Evolutionary conservation across 2,113 vertebrate genomes (phyloP).

Genomic region (Apistogramma diplotaenia): DNA sequence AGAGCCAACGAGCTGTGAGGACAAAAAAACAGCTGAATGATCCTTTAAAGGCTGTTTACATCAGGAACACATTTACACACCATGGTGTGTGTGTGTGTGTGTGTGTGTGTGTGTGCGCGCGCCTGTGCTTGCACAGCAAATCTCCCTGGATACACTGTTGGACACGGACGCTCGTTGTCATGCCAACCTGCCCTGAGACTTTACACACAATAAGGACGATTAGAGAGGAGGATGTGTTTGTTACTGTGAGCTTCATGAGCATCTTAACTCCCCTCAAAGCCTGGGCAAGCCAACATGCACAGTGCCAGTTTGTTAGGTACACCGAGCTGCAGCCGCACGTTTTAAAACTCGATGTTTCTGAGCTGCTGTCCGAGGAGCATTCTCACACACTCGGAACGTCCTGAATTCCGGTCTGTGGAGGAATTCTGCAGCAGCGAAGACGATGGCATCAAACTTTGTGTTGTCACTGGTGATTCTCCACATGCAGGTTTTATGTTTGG

Average conservation of each 20-base stretch:
- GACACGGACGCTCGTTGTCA: conserved; percentile 37
- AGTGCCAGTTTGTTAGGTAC: neutral
- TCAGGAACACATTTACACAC: neutral
- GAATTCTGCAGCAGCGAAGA: no score
- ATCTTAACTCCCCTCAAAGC: neutral
- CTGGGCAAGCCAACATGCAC: neutral
- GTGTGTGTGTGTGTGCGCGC: neutral
- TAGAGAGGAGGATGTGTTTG: conserved; percentile 6
- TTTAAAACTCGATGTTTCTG: neutral
- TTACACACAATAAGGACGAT: neutral
- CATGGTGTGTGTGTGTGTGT: neutral
- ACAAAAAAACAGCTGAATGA: neutral
- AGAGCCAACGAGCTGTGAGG: neutral
- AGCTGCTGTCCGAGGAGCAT: neutral
- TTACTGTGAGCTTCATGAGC: conserved; percentile 8
- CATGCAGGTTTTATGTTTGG: neutral
- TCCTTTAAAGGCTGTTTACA: neutral
- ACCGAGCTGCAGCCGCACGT: neutral
- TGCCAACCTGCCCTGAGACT: conserved; percentile 43
- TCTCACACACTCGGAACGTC: no score
- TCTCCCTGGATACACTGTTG: conserved; percentile 27
- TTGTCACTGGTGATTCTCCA: no score
- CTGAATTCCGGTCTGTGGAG: no score
- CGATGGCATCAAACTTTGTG: no score
- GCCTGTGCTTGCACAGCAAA: neutral